A percentile compares a stretch with the other conserved stretches of the same genome.
Evolutionary conservation across 2,113 vertebrate genomes (phyloP).

Genomic region (Cygnus buccinator): DNA sequence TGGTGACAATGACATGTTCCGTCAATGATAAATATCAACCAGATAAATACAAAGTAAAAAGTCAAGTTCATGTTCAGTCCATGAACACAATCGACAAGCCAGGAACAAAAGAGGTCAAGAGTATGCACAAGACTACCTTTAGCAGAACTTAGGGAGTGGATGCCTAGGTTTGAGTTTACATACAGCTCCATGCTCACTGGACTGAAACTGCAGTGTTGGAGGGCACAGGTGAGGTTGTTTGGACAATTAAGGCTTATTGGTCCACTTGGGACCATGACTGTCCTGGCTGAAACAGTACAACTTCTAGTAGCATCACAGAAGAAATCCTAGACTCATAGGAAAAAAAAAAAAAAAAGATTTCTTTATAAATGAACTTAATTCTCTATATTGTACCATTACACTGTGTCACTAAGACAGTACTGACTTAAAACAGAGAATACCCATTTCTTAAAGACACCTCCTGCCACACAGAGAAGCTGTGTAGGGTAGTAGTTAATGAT

Average conservation of each 20-base stretch:
- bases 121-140: background rate
- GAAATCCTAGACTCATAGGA: background rate
- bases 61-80: background rate
- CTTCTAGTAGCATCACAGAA: background rate
- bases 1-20: background rate
- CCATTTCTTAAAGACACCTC: background rate
- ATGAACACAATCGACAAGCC: background rate
- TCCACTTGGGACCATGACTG: background rate
- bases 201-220: background rate
- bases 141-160: background rate
- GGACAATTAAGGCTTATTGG: background rate
- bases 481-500: background rate
- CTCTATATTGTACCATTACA: background rate
- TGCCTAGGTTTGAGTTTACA: background rate
- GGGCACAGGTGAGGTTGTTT: background rate
- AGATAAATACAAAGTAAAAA: background rate
- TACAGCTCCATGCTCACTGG: background rate
- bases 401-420: background rate
- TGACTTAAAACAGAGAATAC: background rate
- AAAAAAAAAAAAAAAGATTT: background rate
- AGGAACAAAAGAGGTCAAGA: background rate
- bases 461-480: background rate
- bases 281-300: background rate
- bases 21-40: background rate
- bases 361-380: background rate